Conservation (phyloP, 1,140 invertebrate species). For the Caenorhabditis latens region DNA sequence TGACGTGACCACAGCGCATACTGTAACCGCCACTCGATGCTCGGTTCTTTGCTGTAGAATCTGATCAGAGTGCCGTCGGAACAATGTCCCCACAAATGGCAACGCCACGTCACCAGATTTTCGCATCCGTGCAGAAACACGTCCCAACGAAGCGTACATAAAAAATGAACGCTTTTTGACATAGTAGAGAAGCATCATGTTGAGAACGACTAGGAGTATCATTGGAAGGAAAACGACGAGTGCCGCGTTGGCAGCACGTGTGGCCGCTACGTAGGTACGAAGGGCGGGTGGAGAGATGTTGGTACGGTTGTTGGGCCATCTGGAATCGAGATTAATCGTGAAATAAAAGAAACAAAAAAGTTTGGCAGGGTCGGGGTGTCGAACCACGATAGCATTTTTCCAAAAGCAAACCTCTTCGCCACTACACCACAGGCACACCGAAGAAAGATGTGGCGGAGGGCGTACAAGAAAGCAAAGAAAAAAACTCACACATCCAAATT, state of each 20-base stretch:
- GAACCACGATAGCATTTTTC: no score
- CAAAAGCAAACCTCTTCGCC: no score
- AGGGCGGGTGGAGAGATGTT: slow-evolving; percentile 50
- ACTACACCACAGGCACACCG: no score
- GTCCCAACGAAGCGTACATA: slow-evolving; percentile 58
- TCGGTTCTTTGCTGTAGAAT: slow-evolving; percentile 63
- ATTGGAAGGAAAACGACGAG: slow-evolving; percentile 57
- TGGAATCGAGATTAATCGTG: background rate
- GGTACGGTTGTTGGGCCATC: slow-evolving; percentile 59
- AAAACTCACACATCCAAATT: slow-evolving; percentile 57
- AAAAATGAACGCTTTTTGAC: slow-evolving; percentile 62
- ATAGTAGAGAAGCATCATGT: slow-evolving; percentile 59
- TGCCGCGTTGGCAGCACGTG: slow-evolving; percentile 53
- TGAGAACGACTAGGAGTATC: slow-evolving; percentile 46
- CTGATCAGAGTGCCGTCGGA: slow-evolving; percentile 60
- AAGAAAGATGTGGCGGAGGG: no score
- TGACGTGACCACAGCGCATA: slow-evolving; percentile 55
- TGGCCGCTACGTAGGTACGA: slow-evolving; percentile 49
- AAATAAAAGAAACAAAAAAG: no score
- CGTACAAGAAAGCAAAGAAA: background rate
- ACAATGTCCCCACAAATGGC: slow-evolving; percentile 58
- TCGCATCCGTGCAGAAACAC: slow-evolving; percentile 46
- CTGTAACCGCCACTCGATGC: slow-evolving; percentile 62
- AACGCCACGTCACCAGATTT: slow-evolving; percentile 56
- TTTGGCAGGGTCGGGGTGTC: no score